Percentiles rank a stretch among this genome's conserved stretches.
These are phyloP conservation scores for Atta colombica DNA, from an alignment of 1,140 invertebrate species.

Conservation along the genomic window DNA sequence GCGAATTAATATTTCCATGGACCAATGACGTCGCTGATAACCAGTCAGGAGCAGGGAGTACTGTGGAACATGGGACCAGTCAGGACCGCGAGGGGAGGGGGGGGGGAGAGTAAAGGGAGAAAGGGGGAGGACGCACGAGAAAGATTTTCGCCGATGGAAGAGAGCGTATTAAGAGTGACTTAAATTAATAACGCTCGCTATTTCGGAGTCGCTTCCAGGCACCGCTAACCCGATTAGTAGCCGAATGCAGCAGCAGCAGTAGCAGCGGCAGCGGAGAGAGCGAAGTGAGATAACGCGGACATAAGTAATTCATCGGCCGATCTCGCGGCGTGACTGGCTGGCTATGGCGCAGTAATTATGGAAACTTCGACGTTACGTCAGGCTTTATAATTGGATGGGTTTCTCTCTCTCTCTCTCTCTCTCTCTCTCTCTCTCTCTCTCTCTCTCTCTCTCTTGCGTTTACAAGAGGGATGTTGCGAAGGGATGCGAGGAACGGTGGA, in stretches of 20 bases:
- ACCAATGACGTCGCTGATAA: slow-evolving; percentile 50
- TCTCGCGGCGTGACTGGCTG: slow-evolving; percentile 73
- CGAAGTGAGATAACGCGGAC: slow-evolving; percentile 72
- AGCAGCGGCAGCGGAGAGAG: slow-evolving; percentile 67
- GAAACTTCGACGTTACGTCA: slow-evolving; percentile 76
- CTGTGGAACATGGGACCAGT: background rate
- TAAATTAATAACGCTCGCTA: slow-evolving; percentile 80
- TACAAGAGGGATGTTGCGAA: slow-evolving; percentile 55
- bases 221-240: slow-evolving; percentile 82
- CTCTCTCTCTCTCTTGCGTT: background rate
- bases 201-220: slow-evolving; percentile 80
- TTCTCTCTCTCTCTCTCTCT: slow-evolving; percentile 6
- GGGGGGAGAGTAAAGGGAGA: background rate
- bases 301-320: slow-evolving; percentile 80
- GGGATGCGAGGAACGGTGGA: background rate
- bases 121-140: slow-evolving; percentile 35
- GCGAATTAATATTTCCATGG: slow-evolving; percentile 60
- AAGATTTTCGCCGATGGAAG: slow-evolving; percentile 67
- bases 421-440: background rate
- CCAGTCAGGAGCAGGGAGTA: slow-evolving; percentile 21
- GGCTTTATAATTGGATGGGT: slow-evolving; percentile 71
- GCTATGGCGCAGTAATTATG: slow-evolving; percentile 77
- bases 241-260: slow-evolving; percentile 67
- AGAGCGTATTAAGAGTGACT: slow-evolving; percentile 74
- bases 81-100: background rate